phyloP scores from a whole-genome alignment of 2,113 vertebrate species.

The Pleuronectes platessa region DNA sequence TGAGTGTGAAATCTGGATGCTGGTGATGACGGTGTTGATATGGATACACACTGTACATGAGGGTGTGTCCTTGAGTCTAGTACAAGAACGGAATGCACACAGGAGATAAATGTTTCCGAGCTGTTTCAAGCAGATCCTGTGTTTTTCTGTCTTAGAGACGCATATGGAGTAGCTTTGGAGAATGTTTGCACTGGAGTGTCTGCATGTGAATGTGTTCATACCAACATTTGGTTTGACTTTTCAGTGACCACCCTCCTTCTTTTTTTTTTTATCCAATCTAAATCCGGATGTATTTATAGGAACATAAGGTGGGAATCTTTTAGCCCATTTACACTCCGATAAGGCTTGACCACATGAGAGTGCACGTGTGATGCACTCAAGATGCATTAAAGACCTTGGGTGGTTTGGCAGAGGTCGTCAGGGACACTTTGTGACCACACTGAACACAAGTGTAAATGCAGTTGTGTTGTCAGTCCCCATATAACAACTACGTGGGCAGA shows the following conservation, averaged over 20 bases:
- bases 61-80: neutral
- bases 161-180: constrained; percentile 6
- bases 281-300: neutral
- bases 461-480: neutral
- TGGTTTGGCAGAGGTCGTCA: neutral
- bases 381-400: neutral
- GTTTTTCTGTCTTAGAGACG: neutral
- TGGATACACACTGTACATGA: neutral
- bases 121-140: neutral
- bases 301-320: neutral
- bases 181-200: neutral
- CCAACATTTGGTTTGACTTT: constrained; percentile 1
- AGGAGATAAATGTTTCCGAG: constrained; percentile 8
- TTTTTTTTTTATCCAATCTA: neutral
- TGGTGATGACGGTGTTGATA: neutral
- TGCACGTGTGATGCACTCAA: neutral
- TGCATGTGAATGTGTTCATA: neutral
- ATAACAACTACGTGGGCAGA: neutral
- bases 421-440: neutral
- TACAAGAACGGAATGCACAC: neutral
- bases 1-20: constrained; percentile 18
- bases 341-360: neutral
- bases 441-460: neutral
- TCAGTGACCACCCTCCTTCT: neutral
- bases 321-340: neutral